Percentiles rank a stretch among this genome's conserved stretches.
Evolutionary conservation across 2,113 vertebrate species (phyloP).

Genomic region (Hippocampus zosterae): DNA sequence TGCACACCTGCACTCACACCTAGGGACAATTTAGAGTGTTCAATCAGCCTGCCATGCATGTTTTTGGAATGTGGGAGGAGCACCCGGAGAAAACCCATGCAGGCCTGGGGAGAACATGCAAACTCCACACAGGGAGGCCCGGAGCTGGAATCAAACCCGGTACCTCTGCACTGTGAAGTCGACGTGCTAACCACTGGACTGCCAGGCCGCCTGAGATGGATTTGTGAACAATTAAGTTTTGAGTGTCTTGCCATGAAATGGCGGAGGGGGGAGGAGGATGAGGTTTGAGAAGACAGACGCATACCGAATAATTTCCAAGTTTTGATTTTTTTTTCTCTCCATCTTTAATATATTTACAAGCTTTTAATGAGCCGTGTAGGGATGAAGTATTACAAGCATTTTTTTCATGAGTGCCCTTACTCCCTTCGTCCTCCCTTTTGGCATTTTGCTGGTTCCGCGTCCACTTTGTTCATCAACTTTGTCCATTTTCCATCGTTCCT

Average conservation of each 20-base stretch:
- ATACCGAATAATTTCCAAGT: not conserved
- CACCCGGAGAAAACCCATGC: no score
- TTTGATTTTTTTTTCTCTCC: slow-evolving; percentile 80
- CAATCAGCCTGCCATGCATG: no score
- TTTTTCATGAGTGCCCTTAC: slow-evolving; percentile 68
- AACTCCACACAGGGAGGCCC: no score
- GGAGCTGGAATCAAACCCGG: no score
- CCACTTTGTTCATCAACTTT: slow-evolving; percentile 52
- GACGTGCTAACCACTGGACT: no score
- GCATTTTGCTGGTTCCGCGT: slow-evolving; percentile 61
- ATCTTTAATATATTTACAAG: slow-evolving; percentile 97
- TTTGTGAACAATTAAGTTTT: not conserved
- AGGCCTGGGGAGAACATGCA: no score
- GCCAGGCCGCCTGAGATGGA: not conserved
- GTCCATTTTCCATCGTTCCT: slow-evolving; percentile 56
- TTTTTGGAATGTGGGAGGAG: no score
- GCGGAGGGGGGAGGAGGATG: not conserved
- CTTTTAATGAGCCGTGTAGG: slow-evolving; percentile 89
- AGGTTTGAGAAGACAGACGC: not conserved
- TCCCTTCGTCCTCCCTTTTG: slow-evolving; percentile 27
- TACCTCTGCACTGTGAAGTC: no score
- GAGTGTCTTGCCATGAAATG: not conserved
- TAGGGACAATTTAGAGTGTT: no score
- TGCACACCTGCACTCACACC: no score
- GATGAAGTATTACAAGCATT: slow-evolving; percentile 86